A percentile compares a stretch with the other conserved stretches of the same genome.
Conservation (phyloP, 2,888 invertebrate genomes). For the Adelphocoris suturalis region DNA sequence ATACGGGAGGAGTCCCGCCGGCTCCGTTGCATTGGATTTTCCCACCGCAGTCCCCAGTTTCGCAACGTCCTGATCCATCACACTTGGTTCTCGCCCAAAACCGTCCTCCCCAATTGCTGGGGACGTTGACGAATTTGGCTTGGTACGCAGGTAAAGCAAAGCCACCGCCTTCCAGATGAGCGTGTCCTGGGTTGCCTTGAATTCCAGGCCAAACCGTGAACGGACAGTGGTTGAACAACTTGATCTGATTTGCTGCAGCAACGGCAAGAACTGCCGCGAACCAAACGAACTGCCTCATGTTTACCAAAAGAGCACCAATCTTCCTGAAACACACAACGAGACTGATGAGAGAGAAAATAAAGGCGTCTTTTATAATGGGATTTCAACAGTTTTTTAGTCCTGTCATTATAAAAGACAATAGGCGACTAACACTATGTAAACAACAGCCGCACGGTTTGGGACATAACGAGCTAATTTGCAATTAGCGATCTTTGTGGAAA, state of each 20-base stretch:
- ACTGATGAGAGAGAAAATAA: too few relatives aligned
- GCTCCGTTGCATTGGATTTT: slow-evolving; percentile 79
- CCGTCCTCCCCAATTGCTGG: slow-evolving; percentile 59
- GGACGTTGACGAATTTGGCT: slow-evolving; percentile 23
- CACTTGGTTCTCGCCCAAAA: slow-evolving; percentile 63
- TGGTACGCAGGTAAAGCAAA: slow-evolving; percentile 20
- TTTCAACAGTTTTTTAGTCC: too few relatives aligned
- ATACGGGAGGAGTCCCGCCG: slow-evolving; percentile 79
- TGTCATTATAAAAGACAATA: too few relatives aligned
- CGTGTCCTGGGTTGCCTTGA: slow-evolving; percentile 53
- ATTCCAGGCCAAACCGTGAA: slow-evolving; percentile 67
- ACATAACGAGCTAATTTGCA: too few relatives aligned
- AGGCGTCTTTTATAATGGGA: too few relatives aligned
- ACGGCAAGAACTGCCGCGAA: not conserved
- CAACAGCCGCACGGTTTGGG: too few relatives aligned
- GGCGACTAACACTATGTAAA: too few relatives aligned
- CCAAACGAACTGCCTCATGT: not conserved
- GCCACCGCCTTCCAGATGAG: slow-evolving; percentile 45
- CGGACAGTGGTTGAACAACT: slow-evolving; percentile 55
- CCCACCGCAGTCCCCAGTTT: slow-evolving; percentile 65
- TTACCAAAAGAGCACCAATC: too few relatives aligned
- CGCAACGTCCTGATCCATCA: slow-evolving; percentile 43
- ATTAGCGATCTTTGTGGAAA: too few relatives aligned
- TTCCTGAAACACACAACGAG: too few relatives aligned
- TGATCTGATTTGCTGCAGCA: slow-evolving; percentile 73